Evolutionary conservation across 2,888 invertebrate species (phyloP), one percentile per base, ranked within the genome.

Genomic region (Temnothorax unifasciatus): DNA sequence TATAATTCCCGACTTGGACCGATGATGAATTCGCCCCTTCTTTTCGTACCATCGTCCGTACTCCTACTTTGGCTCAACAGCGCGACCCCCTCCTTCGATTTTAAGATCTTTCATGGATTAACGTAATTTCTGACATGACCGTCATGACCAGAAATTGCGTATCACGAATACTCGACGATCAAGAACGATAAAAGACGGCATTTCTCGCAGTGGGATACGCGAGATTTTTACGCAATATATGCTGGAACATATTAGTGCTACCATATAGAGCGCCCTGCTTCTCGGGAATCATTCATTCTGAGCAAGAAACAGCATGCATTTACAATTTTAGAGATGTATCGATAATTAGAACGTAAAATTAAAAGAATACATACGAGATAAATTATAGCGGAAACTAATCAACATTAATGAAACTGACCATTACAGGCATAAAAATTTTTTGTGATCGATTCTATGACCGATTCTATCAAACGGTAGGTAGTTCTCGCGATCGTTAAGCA

Each of bases 1-100:
- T 93, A 93, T 93, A 93, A 94, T 93, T 94, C 92, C 91, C 92
- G 94, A 93, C 94, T 93, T 91, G 93, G 91, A 93, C 94, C 92
- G 93, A 94, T 94, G 94, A 94, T 94, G 93, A 94, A 94, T 94
- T 93, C 92, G 89, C 87, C 92, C 92, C 89, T 88, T 69, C 85
- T 63, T 83, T 83, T 50, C 71, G 47, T 59, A 81, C 88, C 88
- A 68, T 85, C 44, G 84, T 29, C 74, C 84, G 61, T 76, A 77
- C 85, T 79, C 76, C 61, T 84, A 83, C 84, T 82, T 84, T 86
- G 64, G 73, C 64, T 82, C 84, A 71, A 74, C 84, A 75, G 83
- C 84, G 86, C 84, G 86, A 85, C 82, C 74, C 77, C 83, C 84
- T 64, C 82, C 87, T 54, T 82, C 84, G 61, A 18, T 38, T 71